A percentile compares a stretch with the other conserved stretches of the same genome.
These are phyloP conservation scores for Stegana nigrithorax DNA, from an alignment of 2,888 invertebrate genomes.

Conservation along the genomic window DNA sequence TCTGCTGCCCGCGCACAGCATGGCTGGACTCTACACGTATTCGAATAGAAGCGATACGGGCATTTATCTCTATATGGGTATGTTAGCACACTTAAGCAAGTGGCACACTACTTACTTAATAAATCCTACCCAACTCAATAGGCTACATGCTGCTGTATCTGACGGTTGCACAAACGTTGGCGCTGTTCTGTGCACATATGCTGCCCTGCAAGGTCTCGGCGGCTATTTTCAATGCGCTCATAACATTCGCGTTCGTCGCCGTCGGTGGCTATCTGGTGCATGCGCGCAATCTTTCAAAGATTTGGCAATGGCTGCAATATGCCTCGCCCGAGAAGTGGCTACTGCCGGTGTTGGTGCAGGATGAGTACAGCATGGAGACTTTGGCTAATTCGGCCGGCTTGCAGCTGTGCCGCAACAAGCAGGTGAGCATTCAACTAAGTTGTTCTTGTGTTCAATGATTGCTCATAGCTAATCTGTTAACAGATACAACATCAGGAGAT, in stretches of 20 bases:
- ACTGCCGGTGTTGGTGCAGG: conserved; percentile 75
- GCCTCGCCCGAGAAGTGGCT: conserved; percentile 82
- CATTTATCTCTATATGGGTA: conserved; percentile 80
- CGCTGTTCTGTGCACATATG: conserved; percentile 76
- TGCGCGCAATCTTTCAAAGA: conserved; percentile 75
- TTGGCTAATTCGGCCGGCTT: conserved; percentile 71
- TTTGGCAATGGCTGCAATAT: conserved; percentile 76
- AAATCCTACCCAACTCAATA: too few species aligned
- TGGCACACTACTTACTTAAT: too few species aligned
- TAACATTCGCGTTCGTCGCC: conserved; percentile 73
- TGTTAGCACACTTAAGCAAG: conserved; percentile 32
- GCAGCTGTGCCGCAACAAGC: conserved; percentile 77
- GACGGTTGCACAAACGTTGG: conserved; percentile 76
- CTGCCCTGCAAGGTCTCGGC: conserved; percentile 77
- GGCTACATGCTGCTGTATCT: conserved; percentile 80
- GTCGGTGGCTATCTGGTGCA: conserved; percentile 80
- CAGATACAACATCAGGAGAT: conserved; percentile 88
- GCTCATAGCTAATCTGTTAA: neutral
- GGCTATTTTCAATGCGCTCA: conserved; percentile 72
- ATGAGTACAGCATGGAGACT: conserved; percentile 77
- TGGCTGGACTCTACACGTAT: conserved; percentile 85
- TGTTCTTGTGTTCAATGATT: neutral
- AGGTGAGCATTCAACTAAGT: conserved; percentile 69
- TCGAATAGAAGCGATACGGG: conserved; percentile 75
- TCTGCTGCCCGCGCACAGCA: conserved; percentile 87